Percentiles rank a stretch among this genome's conserved stretches.
Evolutionary conservation across 2,797 vertebrate genomes (phyloP).

Genomic region (Prunella strophiata): DNA sequence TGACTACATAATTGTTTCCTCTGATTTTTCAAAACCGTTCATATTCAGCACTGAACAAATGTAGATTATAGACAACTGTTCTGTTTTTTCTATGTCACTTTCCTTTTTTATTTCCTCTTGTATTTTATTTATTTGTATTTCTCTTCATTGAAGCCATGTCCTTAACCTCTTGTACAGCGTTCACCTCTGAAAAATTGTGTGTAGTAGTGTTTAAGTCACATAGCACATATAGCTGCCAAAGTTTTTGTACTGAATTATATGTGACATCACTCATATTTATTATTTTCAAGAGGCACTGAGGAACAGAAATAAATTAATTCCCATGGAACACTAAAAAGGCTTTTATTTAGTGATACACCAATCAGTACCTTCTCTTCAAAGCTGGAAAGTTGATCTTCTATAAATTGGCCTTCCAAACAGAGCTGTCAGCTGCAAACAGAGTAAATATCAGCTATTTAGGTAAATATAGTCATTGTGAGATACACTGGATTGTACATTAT

Average conservation of each 20-base stretch:
- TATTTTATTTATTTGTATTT: background rate
- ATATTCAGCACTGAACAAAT: background rate
- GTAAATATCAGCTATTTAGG: background rate
- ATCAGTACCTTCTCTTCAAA: background rate
- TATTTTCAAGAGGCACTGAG: background rate
- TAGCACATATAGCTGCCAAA: background rate
- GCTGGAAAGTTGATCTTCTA: background rate
- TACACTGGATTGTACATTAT: background rate
- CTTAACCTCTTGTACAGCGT: background rate
- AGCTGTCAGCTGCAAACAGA: background rate
- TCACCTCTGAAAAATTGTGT: background rate
- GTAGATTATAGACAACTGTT: background rate
- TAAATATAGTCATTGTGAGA: background rate
- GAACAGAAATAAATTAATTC: background rate
- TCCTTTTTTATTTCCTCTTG: background rate
- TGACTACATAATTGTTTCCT: background rate
- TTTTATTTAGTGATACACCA: background rate
- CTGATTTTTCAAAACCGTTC: background rate
- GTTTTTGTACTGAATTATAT: background rate
- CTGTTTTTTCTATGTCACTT: background rate
- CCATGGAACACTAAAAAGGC: background rate
- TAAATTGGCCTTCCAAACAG: fast-evolving
- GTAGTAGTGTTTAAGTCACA: background rate
- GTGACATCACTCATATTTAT: background rate
- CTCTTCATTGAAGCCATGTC: background rate